Evolutionary conservation across 2,888 invertebrate genomes (phyloP), one percentile per base, ranked within the genome.

Genomic region (Asteroscopus sphinx): DNA sequence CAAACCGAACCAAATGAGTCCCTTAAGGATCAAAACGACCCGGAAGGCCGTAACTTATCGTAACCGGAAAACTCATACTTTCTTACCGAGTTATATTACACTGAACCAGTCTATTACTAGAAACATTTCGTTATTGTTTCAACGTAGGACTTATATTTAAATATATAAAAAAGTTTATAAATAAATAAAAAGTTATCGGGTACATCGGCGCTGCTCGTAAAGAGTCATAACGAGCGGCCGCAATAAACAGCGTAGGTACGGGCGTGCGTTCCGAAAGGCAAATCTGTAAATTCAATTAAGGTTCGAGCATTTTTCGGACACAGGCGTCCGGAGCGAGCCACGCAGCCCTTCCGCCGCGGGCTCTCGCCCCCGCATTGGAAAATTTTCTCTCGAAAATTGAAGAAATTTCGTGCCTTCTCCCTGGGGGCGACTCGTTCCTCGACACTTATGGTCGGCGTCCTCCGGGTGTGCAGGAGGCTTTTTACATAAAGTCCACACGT

Each of bases 401-500:
- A 94, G 93, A 94, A 93, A 93, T 93, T 92, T 90, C 88, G 90
- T 90, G 89, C 91, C 88, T 89, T 88, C 92, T 91, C 93, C 93
- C 92, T 81, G 87, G 90, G 93, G 93, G 90, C 91, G 89, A 92
- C 91, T 91, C 92, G 92, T 91, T 91, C 89, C 92, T 92, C 93
- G 92, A 93, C 93, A 93, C 93, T 93, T 93, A 93, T 93, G 93
- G 93, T 92, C 88, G 91, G 86, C 91, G 91, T 92, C 91, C 90
- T 92, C 88, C 86, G 91, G 91, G 91, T 88, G 92, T 92, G 91
- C 93, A 92, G 92, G 92, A 92, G 91, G 92, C 92, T 93, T 93
- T 93, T 93, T 93, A 93, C 93, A 93, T 93, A 93, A 93, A 93
- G 93, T 93, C 93, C 93, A 93, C 92, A 92, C 92, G 93, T 93